Base-by-base conservation (phyloP, 92 coral and sea anemone species). In the Meandrina meandrites region DNA sequence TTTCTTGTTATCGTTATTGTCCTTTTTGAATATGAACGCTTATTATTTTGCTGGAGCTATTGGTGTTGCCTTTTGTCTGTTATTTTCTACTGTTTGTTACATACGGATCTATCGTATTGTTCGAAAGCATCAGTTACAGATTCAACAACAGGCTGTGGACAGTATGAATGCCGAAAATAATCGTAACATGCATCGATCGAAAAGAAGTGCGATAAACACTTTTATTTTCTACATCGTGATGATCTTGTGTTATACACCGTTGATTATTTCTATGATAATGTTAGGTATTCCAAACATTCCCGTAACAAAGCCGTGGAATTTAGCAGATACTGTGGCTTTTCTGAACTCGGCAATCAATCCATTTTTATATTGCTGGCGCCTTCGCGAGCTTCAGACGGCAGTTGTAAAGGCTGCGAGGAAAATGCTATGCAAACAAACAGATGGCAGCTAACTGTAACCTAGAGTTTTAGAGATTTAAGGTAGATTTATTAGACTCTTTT, bases 311-410 rank as follows among this genome's bases (percentile, higher is more conserved):
- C 11, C 22, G 5, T 80, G 84, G 75, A 80, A 74, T 3, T 34
- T 60, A 2, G 54, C 74, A 1, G 66, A 80, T 40, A 80, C 84
- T 17, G 17, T 62, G 10, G 84, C 32, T 9, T 81, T 81, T 75
- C 13, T 81, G 84, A 81, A 81, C 75, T 81, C 76, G n/a, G n/a
- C 84, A 1, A 42, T 81, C 17, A n/a, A 81, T 30, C 84, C 76
- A 81, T 16, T 81, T 27, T 0, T 81, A 36, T 81, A 64, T 66
- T 81, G 58, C 28, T 81, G 76, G 84, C 84, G 84, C 0, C 17
- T 64, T 40, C n/a, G 60, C 27, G 84, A 47, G 40, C 75, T 81
- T 27, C 84, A 74, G 40, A 40, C 22, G 28, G 84, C 76, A 9
- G 60, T 67, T 8, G 45, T 45, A 81, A 81, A 40, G 42, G 22